Evolutionary conservation across 2,797 vertebrate species (phyloP).

Genomic region (Enteromius anoplus): DNA sequence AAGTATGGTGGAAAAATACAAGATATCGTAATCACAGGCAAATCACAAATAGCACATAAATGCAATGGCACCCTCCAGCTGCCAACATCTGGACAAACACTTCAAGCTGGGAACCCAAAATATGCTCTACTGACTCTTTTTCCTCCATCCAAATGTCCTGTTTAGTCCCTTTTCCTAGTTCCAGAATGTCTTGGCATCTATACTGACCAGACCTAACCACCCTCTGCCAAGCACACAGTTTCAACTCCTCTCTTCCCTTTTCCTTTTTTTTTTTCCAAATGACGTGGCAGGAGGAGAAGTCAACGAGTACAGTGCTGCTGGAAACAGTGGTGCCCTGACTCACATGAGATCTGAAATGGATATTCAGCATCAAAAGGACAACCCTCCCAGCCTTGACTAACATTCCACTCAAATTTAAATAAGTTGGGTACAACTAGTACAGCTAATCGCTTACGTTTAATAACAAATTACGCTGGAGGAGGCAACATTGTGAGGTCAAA

Average conservation of each 20-base stretch:
- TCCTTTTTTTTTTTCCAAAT: constrained; percentile 52
- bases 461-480: background rate
- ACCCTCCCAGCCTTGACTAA: background rate
- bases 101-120: constrained; percentile 40
- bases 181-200: constrained; percentile 42
- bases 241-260: constrained; percentile 67
- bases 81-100: constrained; percentile 60
- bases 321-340: constrained; percentile 71
- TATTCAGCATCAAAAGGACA: constrained; percentile 11
- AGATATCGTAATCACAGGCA: background rate
- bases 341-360: background rate
- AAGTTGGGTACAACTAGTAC: background rate
- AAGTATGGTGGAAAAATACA: constrained; percentile 47
- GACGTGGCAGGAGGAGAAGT: constrained; percentile 62
- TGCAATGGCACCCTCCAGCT: constrained; percentile 48
- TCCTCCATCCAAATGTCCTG: constrained; percentile 12
- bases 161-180: constrained; percentile 2
- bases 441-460: background rate
- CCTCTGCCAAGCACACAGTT: constrained; percentile 61
- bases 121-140: constrained; percentile 37
- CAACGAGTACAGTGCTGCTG: constrained; percentile 65
- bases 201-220: constrained; percentile 28
- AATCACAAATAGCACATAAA: constrained; percentile 35
- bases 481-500: background rate
- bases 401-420: background rate